Conservation (phyloP, 1,140 invertebrate species). For the Eciton burchellii region DNA sequence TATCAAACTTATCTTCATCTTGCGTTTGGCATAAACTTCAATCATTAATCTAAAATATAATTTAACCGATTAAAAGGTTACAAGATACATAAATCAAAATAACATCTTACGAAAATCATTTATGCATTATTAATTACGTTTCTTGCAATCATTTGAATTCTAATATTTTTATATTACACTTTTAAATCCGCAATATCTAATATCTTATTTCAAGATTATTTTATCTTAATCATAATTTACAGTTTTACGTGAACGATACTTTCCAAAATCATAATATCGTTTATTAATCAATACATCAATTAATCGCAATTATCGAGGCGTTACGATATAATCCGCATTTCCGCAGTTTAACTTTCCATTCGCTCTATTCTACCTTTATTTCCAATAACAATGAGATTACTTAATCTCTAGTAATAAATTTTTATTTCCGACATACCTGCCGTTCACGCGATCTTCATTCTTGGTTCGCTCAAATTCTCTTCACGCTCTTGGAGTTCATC, state of each 20-base stretch:
- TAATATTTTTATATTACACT: background rate
- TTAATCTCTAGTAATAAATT: too few relatives aligned
- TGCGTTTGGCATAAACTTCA: background rate
- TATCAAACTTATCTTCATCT: background rate
- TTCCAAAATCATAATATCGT: too few relatives aligned
- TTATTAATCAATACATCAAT: too few relatives aligned
- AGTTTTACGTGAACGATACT: background rate
- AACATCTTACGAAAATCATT: background rate
- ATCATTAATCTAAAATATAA: background rate
- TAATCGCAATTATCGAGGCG: background rate
- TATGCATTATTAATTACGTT: conserved; percentile 1
- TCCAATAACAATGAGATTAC: too few relatives aligned
- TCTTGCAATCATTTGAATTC: background rate
- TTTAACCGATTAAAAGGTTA: background rate
- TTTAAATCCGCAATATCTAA: background rate
- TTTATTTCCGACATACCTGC: too few relatives aligned
- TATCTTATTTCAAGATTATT: conserved; percentile 16
- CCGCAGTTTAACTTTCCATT: background rate
- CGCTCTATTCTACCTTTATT: too few relatives aligned
- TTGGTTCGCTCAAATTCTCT: conserved; percentile 12
- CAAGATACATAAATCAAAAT: background rate
- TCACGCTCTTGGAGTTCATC: background rate
- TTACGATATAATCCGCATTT: background rate
- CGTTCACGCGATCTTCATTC: background rate
- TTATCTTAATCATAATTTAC: background rate